Conservation (phyloP, 2,797 vertebrate species). For the Neostethus bicornis region DNA sequence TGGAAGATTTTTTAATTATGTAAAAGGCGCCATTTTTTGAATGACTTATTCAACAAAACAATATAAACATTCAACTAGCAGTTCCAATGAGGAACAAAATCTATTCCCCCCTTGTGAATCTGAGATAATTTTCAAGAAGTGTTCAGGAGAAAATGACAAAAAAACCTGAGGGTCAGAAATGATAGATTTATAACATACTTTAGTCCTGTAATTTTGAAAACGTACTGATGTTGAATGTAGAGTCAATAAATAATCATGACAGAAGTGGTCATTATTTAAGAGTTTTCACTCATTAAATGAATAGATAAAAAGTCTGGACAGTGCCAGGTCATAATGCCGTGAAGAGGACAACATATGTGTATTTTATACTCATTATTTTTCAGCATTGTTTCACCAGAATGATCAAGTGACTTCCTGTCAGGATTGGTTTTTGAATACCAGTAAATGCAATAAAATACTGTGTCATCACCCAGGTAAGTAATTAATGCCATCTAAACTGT, state of each 20-base stretch:
- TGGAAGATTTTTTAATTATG: too few relatives aligned
- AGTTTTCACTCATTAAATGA: background rate
- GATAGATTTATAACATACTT: too few relatives aligned
- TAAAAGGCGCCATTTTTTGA: too few relatives aligned
- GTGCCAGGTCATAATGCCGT: background rate
- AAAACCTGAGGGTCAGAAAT: too few relatives aligned
- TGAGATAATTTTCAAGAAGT: background rate
- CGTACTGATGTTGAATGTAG: background rate
- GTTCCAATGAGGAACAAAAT: conserved; percentile 5
- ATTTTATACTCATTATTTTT: background rate
- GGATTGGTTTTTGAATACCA: background rate
- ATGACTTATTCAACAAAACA: conserved; percentile 9
- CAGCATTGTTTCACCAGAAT: background rate
- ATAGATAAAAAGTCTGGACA: background rate
- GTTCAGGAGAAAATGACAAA: too few relatives aligned
- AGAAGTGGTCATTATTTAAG: background rate
- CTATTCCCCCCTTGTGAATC: background rate
- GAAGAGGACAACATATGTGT: background rate
- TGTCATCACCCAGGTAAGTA: background rate
- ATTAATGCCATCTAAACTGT: background rate
- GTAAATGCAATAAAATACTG: background rate
- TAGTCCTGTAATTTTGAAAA: too few relatives aligned
- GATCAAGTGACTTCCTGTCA: background rate
- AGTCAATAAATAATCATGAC: background rate
- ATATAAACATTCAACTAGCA: background rate